These are phyloP conservation scores for Apamea monoglypha DNA, from an alignment of 2,888 invertebrate species.

Conservation along the genomic window DNA sequence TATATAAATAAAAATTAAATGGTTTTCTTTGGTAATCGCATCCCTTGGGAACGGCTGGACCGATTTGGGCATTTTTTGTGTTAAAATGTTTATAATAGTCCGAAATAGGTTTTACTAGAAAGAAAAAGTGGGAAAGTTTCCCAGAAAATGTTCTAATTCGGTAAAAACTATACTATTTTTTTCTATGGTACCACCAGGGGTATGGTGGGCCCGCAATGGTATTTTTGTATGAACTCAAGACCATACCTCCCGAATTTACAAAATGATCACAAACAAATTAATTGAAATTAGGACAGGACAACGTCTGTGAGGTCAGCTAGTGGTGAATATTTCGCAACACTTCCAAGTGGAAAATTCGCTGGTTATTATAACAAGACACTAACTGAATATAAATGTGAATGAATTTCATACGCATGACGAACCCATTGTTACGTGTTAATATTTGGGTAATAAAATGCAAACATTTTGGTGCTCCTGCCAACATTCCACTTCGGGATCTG, in stretches of 20 bases:
- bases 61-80: too few relatives aligned
- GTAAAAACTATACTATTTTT: fast-evolving
- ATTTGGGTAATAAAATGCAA: slow-evolving; percentile 36
- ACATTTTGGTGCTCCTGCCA: background rate
- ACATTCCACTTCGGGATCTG: background rate
- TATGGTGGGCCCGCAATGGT: too few relatives aligned
- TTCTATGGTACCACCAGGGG: too few relatives aligned
- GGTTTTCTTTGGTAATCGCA: too few relatives aligned
- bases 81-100: background rate
- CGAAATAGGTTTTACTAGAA: background rate
- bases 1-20: background rate
- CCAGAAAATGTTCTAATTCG: background rate
- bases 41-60: too few relatives aligned
- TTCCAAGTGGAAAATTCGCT: slow-evolving; percentile 33
- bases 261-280: background rate
- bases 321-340: slow-evolving; percentile 7
- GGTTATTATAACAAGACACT: slow-evolving; percentile 44
- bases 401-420: slow-evolving; percentile 54
- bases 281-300: background rate
- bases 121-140: background rate
- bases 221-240: background rate
- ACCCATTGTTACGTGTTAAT: slow-evolving; percentile 57
- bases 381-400: slow-evolving; percentile 60
- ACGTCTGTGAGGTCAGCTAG: background rate
- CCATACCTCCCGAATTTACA: background rate